Conservation (phyloP, 1,140 invertebrate species). For the Conus ventricosus region DNA sequence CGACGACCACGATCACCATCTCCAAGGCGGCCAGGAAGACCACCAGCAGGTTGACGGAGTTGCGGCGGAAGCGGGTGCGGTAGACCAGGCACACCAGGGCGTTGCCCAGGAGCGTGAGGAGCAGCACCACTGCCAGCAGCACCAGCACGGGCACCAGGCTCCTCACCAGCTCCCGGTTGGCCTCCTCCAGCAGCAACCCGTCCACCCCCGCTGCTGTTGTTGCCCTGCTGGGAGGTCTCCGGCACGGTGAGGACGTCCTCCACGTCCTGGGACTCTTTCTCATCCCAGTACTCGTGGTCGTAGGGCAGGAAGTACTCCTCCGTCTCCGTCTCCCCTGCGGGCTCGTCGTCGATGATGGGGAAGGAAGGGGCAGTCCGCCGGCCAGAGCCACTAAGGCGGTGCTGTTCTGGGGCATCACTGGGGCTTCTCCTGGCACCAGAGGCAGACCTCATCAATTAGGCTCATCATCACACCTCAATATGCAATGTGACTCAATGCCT, state of each 20-base stretch:
- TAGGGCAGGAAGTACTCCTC: neutral
- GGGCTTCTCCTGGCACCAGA: too few relatives aligned
- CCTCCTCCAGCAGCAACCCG: neutral
- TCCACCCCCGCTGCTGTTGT: neutral
- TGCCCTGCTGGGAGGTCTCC: neutral
- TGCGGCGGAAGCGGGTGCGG: slow-evolving; percentile 31
- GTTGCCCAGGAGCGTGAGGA: slow-evolving; percentile 28
- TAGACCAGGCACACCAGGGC: slow-evolving; percentile 30
- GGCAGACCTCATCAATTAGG: too few relatives aligned
- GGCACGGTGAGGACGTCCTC: neutral
- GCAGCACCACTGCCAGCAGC: slow-evolving; percentile 11
- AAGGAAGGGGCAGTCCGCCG: neutral
- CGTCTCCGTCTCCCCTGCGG: neutral
- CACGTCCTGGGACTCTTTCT: neutral
- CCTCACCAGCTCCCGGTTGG: slow-evolving; percentile 10
- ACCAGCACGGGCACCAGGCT: slow-evolving; percentile 22
- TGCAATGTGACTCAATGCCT: too few relatives aligned
- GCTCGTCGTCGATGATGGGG: neutral
- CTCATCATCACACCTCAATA: neutral
- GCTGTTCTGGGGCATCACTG: neutral
- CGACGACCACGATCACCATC: neutral
- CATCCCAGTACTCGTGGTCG: slow-evolving; percentile 7
- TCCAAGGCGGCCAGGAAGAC: slow-evolving; percentile 32
- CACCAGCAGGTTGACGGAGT: slow-evolving; percentile 22
- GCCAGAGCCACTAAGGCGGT: neutral